These are phyloP conservation scores for Enoplolaimus lenunculus DNA, from an alignment of 2,888 invertebrate genomes.

Conservation along the genomic window DNA sequence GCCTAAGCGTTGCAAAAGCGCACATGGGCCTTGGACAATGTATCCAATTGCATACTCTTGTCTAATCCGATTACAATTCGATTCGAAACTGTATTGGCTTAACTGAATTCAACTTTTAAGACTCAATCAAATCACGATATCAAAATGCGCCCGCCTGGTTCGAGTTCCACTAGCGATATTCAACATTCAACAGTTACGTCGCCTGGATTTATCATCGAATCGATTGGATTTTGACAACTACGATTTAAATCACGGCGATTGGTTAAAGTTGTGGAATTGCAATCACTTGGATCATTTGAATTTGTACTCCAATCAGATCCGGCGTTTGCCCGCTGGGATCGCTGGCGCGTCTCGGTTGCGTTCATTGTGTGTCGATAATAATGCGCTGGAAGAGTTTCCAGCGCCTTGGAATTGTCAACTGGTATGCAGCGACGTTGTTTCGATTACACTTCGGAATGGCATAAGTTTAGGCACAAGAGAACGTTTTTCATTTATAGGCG, in stretches of 20 bases:
- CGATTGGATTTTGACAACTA: neutral
- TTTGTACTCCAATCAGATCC: neutral
- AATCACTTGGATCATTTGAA: neutral
- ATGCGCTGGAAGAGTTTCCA: neutral
- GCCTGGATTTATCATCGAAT: neutral
- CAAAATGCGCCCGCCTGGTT: neutral
- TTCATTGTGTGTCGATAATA: neutral
- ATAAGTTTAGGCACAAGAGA: no score
- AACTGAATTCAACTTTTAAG: no score
- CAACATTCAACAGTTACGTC: neutral
- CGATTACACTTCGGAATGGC: no score
- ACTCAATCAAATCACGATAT: neutral
- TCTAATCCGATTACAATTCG: no score
- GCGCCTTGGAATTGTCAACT: conserved; percentile 14
- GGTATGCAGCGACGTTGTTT: no score
- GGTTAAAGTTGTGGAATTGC: conserved; percentile 5
- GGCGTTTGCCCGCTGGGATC: neutral
- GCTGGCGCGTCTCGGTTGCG: neutral
- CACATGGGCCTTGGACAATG: no score
- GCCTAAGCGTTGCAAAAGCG: no score
- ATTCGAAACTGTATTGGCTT: no score
- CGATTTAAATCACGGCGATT: neutral
- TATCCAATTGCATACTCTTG: no score
- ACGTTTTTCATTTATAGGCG: no score
- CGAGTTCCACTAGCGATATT: neutral